Percentiles rank a stretch among this genome's conserved stretches.
These are phyloP conservation scores for Dendrolimus pini DNA, from an alignment of 2,888 invertebrate genomes.

Conservation along the genomic window DNA sequence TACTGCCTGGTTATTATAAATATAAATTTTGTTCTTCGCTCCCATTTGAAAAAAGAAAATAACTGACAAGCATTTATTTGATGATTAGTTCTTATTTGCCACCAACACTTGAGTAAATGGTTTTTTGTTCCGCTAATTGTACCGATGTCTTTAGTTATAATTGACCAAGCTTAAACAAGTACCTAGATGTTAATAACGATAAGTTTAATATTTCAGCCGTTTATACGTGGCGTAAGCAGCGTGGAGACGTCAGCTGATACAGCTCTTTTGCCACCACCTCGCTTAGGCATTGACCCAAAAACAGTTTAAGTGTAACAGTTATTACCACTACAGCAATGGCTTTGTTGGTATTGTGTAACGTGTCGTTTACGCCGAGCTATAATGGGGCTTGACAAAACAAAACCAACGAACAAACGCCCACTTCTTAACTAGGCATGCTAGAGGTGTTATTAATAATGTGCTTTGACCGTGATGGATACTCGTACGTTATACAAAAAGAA, in stretches of 20 bases:
- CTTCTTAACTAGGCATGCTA: constrained; percentile 13
- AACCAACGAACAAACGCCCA: constrained; percentile 19
- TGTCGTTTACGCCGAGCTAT: constrained; percentile 19
- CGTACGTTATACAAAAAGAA: neutral
- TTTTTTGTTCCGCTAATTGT: too few relatives aligned
- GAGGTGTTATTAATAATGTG: constrained; percentile 13
- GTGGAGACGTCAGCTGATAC: constrained; percentile 17
- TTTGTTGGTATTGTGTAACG: constrained; percentile 27
- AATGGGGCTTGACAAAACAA: constrained; percentile 25
- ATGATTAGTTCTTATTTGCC: too few relatives aligned
- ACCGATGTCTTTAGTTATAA: too few relatives aligned
- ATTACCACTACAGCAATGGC: constrained; percentile 14
- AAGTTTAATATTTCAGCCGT: constrained; percentile 11
- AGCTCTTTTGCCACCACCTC: constrained; percentile 25
- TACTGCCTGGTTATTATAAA: too few relatives aligned
- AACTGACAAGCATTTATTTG: too few relatives aligned
- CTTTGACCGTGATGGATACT: neutral
- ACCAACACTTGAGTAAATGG: too few relatives aligned
- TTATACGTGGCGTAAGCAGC: constrained; percentile 20
- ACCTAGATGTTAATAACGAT: constrained; percentile 12
- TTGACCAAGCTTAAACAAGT: too few relatives aligned
- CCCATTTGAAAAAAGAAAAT: too few relatives aligned
- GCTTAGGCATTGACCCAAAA: constrained; percentile 53
- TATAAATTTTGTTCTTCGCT: too few relatives aligned
- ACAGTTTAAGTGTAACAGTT: constrained; percentile 41